Evolutionary conservation across 2,113 vertebrate genomes (phyloP).

Genomic region (Meles meles): DNA sequence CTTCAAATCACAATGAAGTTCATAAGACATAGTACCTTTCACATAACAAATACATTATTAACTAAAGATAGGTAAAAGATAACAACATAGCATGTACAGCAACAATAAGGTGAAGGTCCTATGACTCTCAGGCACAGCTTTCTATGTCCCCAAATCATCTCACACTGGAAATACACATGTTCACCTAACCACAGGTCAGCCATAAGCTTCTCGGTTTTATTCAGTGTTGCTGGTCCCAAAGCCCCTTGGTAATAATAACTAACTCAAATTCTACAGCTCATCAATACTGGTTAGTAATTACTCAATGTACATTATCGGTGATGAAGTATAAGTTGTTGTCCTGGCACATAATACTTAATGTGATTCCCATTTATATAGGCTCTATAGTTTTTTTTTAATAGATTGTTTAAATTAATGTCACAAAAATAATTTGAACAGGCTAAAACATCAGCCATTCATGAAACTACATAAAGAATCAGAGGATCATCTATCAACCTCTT

Average conservation of each 20-base stretch:
- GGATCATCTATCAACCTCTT: neutral
- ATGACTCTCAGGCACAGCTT: neutral
- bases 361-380: neutral
- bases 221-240: neutral
- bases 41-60: neutral
- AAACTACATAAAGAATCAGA: neutral
- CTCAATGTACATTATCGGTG: neutral
- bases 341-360: neutral
- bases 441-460: neutral
- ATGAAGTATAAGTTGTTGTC: neutral
- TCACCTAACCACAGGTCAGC: neutral
- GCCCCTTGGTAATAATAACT: neutral
- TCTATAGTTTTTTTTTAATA: neutral
- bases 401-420: neutral
- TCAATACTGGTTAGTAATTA: neutral
- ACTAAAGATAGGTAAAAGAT: neutral
- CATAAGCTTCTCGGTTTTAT: neutral
- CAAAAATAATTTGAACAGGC: neutral
- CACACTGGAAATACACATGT: neutral
- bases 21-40: neutral
- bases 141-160: neutral
- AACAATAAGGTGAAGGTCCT: neutral
- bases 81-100: neutral
- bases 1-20: neutral
- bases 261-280: neutral